phyloP scores from a whole-genome alignment of 2,888 invertebrate species.

The Noctua fimbriata region DNA sequence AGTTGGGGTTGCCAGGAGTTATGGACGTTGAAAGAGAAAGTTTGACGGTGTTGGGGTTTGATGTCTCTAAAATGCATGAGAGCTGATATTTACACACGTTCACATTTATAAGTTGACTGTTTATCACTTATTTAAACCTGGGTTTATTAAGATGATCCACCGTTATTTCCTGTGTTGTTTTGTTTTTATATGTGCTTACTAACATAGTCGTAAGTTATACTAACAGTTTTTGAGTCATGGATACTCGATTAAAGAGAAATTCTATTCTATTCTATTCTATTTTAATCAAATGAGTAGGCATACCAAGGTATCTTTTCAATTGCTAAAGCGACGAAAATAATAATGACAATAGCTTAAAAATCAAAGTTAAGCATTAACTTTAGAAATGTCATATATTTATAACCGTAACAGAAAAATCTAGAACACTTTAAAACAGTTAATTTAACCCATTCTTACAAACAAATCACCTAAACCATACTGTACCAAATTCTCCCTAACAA shows the following conservation, averaged over 20 bases:
- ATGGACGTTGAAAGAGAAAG: constrained; percentile 50
- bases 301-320: no score
- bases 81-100: neutral
- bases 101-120: neutral
- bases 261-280: no score
- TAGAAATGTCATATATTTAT: neutral
- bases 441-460: constrained; percentile 25
- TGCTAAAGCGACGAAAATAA: no score
- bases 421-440: neutral
- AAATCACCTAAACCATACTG: constrained; percentile 38
- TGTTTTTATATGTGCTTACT: no score
- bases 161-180: no score
- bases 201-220: no score
- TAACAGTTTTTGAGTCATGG: no score
- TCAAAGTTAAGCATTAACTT: neutral
- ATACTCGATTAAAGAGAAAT: no score
- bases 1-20: constrained; percentile 69
- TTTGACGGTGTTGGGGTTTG: neutral
- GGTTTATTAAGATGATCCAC: no score
- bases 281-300: no score
- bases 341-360: no score
- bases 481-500: constrained; percentile 39
- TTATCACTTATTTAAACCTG: neutral
- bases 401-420: neutral
- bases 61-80: neutral